A percentile compares a stretch with the other conserved stretches of the same genome.
Evolutionary conservation across 1,140 invertebrate species (phyloP).

Genomic region (Psix sp.): DNA sequence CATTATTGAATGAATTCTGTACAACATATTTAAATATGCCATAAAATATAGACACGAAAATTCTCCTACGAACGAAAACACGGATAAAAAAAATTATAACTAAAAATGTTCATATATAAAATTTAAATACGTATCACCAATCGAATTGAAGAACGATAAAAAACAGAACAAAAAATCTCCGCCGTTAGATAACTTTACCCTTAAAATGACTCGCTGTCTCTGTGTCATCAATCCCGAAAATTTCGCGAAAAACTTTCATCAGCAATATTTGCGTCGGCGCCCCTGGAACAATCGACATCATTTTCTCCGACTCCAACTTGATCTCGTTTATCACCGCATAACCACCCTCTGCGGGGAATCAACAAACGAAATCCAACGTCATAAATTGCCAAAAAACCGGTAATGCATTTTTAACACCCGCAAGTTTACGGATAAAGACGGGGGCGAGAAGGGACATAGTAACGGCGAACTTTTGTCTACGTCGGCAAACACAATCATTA

Average conservation of each 20-base stretch:
- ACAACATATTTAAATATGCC: conserved; percentile 6
- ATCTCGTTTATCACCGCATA: conserved; percentile 46
- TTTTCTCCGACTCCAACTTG: conserved; percentile 32
- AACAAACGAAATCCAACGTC: conserved; percentile 40
- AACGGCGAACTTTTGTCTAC: conserved; percentile 9
- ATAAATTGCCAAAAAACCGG: conserved; percentile 32
- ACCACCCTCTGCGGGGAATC: conserved; percentile 31
- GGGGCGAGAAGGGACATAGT: not conserved
- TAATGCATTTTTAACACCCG: conserved; percentile 41
- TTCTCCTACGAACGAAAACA: too few species aligned
- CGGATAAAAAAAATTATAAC: too few species aligned
- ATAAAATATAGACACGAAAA: too few species aligned
- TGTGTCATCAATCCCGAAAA: conserved; percentile 25
- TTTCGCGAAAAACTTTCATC: conserved; percentile 29
- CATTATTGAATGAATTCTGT: too few species aligned
- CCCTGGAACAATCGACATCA: conserved; percentile 44
- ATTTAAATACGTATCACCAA: too few species aligned
- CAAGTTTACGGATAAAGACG: conserved; percentile 1
- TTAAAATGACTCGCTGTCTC: conserved; percentile 6
- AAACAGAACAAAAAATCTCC: too few species aligned
- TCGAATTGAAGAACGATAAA: too few species aligned
- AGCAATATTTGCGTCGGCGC: conserved; percentile 14
- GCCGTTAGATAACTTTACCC: not conserved
- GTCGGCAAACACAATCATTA: conserved; percentile 35
- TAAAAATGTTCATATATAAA: too few species aligned